These are phyloP conservation scores for Ambastaia sidthimunki DNA, from an alignment of 2,797 vertebrate genomes.

Conservation along the genomic window DNA sequence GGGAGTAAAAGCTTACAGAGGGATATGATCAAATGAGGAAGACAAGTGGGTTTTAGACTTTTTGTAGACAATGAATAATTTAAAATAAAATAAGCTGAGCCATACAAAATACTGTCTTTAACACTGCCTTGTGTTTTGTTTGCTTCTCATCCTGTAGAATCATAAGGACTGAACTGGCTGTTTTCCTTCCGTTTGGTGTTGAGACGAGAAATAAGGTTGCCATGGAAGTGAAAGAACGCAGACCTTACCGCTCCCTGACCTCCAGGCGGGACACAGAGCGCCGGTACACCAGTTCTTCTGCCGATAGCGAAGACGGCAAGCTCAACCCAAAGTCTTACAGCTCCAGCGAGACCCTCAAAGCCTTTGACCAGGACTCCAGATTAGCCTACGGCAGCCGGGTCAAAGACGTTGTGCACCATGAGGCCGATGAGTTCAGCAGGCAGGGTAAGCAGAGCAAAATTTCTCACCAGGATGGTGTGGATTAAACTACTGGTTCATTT, in stretches of 20 bases:
- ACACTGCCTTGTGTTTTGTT: background rate
- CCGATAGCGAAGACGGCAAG: constrained; percentile 92
- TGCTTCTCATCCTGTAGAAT: constrained; percentile 68
- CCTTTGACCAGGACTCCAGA: constrained; percentile 94
- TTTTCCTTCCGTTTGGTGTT: constrained; percentile 76
- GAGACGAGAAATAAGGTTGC: constrained; percentile 75
- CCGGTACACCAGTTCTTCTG: constrained; percentile 94
- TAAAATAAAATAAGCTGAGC: too few species aligned
- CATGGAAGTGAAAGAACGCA: constrained; percentile 98
- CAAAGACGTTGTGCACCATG: constrained; percentile 95
- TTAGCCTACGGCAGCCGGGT: constrained; percentile 87
- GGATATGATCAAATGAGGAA: background rate
- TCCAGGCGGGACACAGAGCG: constrained; percentile 90
- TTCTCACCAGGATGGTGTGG: background rate
- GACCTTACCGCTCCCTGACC: constrained; percentile 96
- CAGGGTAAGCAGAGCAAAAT: constrained; percentile 77
- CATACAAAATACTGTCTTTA: too few species aligned
- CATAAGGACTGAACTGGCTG: constrained; percentile 64
- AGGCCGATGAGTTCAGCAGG: constrained; percentile 91
- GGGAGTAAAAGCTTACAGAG: background rate
- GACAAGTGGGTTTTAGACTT: background rate
- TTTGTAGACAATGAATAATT: too few species aligned
- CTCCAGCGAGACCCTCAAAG: constrained; percentile 98
- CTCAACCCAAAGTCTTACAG: constrained; percentile 94
- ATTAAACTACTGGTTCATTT: background rate